A percentile compares a stretch with the other conserved stretches of the same genome.
These are phyloP conservation scores for Lophius piscatorius DNA, from an alignment of 2,113 vertebrate species.

Conservation along the genomic window DNA sequence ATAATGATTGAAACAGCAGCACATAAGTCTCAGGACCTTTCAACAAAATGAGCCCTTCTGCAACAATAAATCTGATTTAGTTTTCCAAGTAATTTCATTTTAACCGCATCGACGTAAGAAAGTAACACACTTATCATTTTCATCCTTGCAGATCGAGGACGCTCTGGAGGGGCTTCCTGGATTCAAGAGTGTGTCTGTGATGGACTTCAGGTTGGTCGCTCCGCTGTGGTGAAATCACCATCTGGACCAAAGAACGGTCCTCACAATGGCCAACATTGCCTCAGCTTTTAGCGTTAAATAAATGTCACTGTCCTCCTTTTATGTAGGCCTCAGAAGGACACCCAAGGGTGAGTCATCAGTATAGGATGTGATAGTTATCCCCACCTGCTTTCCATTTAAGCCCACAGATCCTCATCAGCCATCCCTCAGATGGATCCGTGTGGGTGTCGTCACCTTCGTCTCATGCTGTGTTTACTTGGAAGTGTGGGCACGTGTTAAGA, in stretches of 20 bases:
- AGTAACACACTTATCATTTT: slow-evolving; percentile 18
- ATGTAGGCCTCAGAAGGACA: slow-evolving; percentile 67
- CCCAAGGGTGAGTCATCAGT: slow-evolving; percentile 68
- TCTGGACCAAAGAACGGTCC: background rate
- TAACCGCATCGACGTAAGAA: background rate
- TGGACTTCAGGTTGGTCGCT: slow-evolving; percentile 87
- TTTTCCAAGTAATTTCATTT: slow-evolving; percentile 17
- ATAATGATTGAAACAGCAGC: background rate
- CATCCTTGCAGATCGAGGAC: slow-evolving; percentile 82
- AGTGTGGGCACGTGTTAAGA: slow-evolving; percentile 34
- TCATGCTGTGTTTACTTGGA: slow-evolving; percentile 43
- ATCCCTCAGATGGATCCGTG: background rate
- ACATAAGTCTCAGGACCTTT: slow-evolving; percentile 9
- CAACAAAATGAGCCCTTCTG: background rate
- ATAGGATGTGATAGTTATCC: background rate
- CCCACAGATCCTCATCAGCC: slow-evolving; percentile 27
- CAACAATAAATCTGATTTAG: slow-evolving; percentile 9
- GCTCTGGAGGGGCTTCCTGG: slow-evolving; percentile 87
- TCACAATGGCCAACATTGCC: background rate
- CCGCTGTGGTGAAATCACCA: background rate
- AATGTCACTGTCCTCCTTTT: slow-evolving; percentile 14
- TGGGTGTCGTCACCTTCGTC: slow-evolving; percentile 20
- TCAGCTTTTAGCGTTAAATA: background rate
- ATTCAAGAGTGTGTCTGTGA: slow-evolving; percentile 84
- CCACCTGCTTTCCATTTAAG: slow-evolving; percentile 36